Percentiles rank a stretch among this genome's conserved stretches.
Evolutionary conservation across 2,113 vertebrate genomes (phyloP).

Genomic region (Podiceps cristatus): DNA sequence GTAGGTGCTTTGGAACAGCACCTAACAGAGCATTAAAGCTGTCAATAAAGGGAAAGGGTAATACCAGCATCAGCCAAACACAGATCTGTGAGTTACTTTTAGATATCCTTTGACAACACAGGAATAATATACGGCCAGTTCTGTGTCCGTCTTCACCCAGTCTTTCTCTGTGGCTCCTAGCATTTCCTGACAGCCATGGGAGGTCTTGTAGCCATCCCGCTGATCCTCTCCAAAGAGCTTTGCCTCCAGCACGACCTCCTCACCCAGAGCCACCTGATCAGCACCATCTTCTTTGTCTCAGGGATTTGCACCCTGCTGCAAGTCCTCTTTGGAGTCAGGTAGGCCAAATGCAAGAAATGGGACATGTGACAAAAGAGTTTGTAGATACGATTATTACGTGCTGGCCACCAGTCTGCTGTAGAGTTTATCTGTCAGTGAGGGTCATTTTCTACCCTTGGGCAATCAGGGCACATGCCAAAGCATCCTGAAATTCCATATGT

Average conservation of each 20-base stretch:
- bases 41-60: neutral
- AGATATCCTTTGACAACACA: neutral
- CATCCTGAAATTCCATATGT: neutral
- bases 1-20: neutral
- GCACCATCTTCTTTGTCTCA: constrained; percentile 95
- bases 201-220: constrained; percentile 88
- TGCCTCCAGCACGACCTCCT: constrained; percentile 92
- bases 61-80: neutral
- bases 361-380: neutral
- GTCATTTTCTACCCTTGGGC: neutral
- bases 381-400: neutral
- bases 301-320: constrained; percentile 94
- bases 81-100: neutral
- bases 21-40: neutral
- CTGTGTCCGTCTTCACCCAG: neutral
- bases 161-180: constrained; percentile 73
- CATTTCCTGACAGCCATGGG: constrained; percentile 95
- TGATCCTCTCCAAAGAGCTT: constrained; percentile 90
- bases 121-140: neutral
- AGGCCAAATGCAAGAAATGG: constrained; percentile 38
- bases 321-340: constrained; percentile 94
- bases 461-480: neutral
- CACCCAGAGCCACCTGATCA: constrained; percentile 94
- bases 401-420: neutral
- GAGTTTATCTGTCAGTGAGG: neutral